Conservation (phyloP, 2,888 invertebrate species). For the Panzeria rudis region DNA sequence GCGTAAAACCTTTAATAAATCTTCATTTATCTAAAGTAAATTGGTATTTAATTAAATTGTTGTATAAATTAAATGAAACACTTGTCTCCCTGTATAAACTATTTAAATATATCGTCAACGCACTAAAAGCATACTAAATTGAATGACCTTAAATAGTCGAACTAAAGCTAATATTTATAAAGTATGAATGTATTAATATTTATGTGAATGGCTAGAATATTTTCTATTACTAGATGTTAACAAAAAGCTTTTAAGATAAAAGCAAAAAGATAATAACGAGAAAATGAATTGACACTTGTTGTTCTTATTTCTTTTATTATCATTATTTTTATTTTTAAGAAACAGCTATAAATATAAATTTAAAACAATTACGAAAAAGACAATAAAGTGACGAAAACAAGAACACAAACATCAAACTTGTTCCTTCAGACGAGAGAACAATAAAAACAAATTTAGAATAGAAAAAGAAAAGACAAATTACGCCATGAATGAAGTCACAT, state of each 20-base stretch:
- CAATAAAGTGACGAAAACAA: slow-evolving; percentile 36
- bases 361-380: slow-evolving; percentile 45
- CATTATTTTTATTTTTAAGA: slow-evolving; percentile 10
- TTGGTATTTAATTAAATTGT: neutral
- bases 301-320: neutral
- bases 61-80: neutral
- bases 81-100: neutral
- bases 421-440: neutral
- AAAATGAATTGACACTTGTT: neutral
- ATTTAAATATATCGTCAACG: neutral
- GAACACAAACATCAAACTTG: neutral
- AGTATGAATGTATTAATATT: slow-evolving; percentile 4
- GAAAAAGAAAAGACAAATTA: neutral
- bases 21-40: neutral
- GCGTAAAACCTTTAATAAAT: neutral
- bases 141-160: neutral
- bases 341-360: slow-evolving; percentile 58
- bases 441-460: neutral
- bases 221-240: slow-evolving; percentile 11
- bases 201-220: slow-evolving; percentile 9
- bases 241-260: slow-evolving; percentile 27
- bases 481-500: slow-evolving; percentile 15
- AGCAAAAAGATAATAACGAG: neutral
- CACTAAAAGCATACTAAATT: slow-evolving; percentile 29
- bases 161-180: neutral